Base-by-base conservation (phyloP, 2,797 vertebrate species). In the Dendrocincla fuliginosa region DNA sequence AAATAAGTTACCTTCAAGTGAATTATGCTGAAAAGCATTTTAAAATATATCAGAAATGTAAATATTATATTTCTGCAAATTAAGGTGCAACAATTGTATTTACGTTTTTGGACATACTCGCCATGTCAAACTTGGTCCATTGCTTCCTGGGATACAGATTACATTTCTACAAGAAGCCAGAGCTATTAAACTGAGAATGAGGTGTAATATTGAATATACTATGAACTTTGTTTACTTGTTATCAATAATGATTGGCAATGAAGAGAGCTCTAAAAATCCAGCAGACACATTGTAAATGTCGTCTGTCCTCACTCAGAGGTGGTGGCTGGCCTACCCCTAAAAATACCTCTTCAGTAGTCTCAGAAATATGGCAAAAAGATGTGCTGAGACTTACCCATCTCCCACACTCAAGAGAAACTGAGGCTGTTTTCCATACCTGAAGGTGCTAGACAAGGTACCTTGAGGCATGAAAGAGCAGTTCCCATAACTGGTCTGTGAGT, bases 11-110 rank as follows among this genome's bases (percentile, higher is more conserved):
- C 32, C n/a, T 74, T 64, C 68, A 78, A 57, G 32, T 41, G 37
- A 87, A 78, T 17, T 16, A 24, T 35, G 28, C 39, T 56, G 50
- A 83, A 86, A 94, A 87, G n/a, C 32, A 84, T 84, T 93, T 69
- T 12, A 81, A 87, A 89, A 59, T 59, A 55, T 18, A 44, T 28
- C 41, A 83, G 52, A 53, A 53, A 37, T 0, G 0, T 35, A 95
- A 83, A 77, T 50, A 85, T 4, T 70, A 42, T 7, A 68, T 37
- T 87, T 84, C 30, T 89, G 46, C 68, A 85, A 85, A 77, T 77
- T 33, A 70, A 83, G n/a, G 37, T 50, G 33, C 14, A 68, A 65
- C 53, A 33, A 55, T 8, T 65, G 23, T 47, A 44, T 67, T 87
- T 61, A 46, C 0, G 0, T 56, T 70, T 56, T 47, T 87, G 64